phyloP scores from a whole-genome alignment of 2,797 vertebrate genomes.

The Borostomias antarcticus region DNA sequence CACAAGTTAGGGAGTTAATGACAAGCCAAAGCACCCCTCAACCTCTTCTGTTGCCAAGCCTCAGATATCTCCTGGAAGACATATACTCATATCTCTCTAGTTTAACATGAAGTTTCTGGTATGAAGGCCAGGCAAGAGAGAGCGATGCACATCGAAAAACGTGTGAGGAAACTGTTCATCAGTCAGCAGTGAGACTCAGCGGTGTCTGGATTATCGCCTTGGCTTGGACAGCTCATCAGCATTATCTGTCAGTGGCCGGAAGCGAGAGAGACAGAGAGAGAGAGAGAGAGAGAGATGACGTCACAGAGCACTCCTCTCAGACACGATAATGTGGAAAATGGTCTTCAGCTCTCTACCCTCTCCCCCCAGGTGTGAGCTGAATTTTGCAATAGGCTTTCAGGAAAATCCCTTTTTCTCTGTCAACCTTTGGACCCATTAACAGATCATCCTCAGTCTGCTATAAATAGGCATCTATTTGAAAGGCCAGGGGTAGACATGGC shows the following conservation, averaged over 20 bases:
- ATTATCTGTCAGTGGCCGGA: conserved; percentile 9
- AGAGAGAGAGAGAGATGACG: neutral
- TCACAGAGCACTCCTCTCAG: neutral
- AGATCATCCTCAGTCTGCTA: conserved; percentile 38
- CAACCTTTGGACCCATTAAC: conserved; percentile 67
- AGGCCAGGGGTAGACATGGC: too few species aligned
- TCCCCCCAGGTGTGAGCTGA: conserved; percentile 4
- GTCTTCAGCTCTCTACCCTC: conserved; percentile 19
- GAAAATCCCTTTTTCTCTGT: conserved; percentile 36
- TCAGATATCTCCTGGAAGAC: neutral
- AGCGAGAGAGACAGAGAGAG: neutral
- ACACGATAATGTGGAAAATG: conserved; percentile 16
- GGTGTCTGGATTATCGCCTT: neutral
- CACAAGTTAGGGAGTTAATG: too few species aligned
- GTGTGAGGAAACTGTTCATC: conserved; percentile 8
- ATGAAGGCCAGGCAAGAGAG: neutral
- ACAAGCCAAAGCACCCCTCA: neutral
- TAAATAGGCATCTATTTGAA: conserved; percentile 53
- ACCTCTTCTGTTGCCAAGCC: neutral
- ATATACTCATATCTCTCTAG: neutral
- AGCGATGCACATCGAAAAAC: neutral
- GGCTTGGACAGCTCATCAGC: neutral
- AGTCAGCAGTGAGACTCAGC: neutral
- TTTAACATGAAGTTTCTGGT: conserved; percentile 4
- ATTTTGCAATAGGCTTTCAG: conserved; percentile 57